These are phyloP conservation scores for Hetaerina americana DNA, from an alignment of 1,140 invertebrate genomes.

Conservation along the genomic window DNA sequence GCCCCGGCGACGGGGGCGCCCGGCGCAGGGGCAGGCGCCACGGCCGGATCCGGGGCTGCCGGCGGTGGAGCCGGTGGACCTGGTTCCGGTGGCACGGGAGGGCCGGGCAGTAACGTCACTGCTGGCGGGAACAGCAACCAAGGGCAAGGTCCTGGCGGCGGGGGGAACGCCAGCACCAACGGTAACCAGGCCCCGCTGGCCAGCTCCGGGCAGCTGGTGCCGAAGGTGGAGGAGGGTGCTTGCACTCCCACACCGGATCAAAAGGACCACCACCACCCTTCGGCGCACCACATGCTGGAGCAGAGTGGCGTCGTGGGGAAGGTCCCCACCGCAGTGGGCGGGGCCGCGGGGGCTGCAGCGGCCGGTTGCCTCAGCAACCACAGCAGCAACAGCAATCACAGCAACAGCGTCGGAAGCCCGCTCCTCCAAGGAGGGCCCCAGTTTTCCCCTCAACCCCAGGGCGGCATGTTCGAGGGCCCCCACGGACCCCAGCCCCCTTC, in stretches of 20 bases:
- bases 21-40: slow-evolving; percentile 15
- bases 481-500: slow-evolving; percentile 27
- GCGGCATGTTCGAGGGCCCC: slow-evolving; percentile 18
- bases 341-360: not conserved
- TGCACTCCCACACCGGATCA: not conserved
- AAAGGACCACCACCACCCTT: not conserved
- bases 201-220: not conserved
- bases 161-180: not conserved
- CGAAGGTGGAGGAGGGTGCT: slow-evolving; percentile 5
- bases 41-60: slow-evolving; percentile 20
- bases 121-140: not conserved
- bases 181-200: not conserved
- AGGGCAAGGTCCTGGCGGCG: not conserved
- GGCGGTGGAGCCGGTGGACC: not conserved
- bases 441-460: not conserved
- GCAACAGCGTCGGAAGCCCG: not conserved
- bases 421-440: not conserved
- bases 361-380: not conserved
- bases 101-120: slow-evolving; percentile 15
- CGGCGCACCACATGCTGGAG: not conserved
- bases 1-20: no score
- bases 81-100: not conserved
- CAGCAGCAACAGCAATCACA: not conserved
- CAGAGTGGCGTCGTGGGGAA: not conserved
- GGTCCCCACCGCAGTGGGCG: not conserved